Conservation (phyloP, 1,140 invertebrate species). For the Pseudomyrmex flavicornis region DNA sequence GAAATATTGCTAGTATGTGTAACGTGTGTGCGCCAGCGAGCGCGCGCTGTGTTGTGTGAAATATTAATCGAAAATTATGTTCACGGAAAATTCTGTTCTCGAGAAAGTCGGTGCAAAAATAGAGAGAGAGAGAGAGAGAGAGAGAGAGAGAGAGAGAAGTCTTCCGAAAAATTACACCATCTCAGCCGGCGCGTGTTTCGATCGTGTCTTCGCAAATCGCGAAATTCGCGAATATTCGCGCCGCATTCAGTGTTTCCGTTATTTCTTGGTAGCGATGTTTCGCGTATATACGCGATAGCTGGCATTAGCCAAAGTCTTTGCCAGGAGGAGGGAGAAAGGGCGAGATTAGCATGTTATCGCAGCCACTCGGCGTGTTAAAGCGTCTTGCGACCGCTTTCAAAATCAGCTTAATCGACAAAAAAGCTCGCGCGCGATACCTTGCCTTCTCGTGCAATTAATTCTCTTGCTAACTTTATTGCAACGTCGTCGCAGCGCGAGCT, state of each 20-base stretch:
- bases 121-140: too few species aligned
- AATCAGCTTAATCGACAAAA: constrained; percentile 59
- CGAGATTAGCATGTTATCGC: constrained; percentile 56
- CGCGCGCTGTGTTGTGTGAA: neutral
- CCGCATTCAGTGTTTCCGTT: neutral
- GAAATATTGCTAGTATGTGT: constrained; percentile 19
- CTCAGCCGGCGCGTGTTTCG: neutral
- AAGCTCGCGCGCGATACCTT: constrained; percentile 38
- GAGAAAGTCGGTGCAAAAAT: too few species aligned
- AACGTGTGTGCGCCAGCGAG: neutral
- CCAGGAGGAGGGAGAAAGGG: neutral
- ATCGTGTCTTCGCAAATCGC: too few species aligned
- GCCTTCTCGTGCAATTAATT: constrained; percentile 41
- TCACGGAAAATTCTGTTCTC: neutral
- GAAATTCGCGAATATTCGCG: too few species aligned
- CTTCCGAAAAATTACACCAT: neutral
- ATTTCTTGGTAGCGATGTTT: neutral
- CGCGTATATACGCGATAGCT: neutral
- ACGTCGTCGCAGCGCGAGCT: constrained; percentile 9
- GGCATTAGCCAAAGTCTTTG: constrained; percentile 30
- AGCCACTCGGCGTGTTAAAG: constrained; percentile 28
- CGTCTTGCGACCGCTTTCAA: constrained; percentile 46
- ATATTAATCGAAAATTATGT: constrained; percentile 25
- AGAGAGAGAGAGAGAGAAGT: too few species aligned
- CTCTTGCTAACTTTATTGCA: constrained; percentile 40